A percentile compares a stretch with the other conserved stretches of the same genome.
phyloP scores from a whole-genome alignment of 2,888 invertebrate genomes.

The Drosophila mimica region DNA sequence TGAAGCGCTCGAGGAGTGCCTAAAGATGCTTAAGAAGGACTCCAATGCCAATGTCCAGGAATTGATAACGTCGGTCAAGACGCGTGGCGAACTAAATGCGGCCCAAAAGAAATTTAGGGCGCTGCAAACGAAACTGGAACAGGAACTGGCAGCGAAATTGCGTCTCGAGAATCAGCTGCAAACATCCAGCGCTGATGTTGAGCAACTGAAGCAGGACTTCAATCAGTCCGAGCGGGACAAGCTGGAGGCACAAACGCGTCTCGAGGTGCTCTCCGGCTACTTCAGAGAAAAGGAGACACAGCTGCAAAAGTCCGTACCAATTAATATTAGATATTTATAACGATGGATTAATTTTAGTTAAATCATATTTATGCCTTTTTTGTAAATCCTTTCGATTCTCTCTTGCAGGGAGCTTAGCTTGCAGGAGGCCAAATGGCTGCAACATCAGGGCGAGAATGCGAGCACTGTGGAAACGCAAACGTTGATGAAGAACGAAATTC shows the following conservation, averaged over 20 bases:
- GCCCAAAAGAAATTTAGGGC: conserved; percentile 86
- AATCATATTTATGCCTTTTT: not conserved
- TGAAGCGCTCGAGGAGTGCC: conserved; percentile 85
- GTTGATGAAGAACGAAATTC: conserved; percentile 91
- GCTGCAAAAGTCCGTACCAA: conserved; percentile 89
- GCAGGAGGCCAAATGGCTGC: conserved; percentile 91
- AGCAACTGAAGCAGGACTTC: conserved; percentile 87
- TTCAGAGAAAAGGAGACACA: conserved; percentile 96
- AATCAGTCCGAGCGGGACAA: conserved; percentile 89
- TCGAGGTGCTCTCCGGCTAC: conserved; percentile 94
- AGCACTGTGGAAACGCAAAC: conserved; percentile 92
- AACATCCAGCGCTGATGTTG: conserved; percentile 86
- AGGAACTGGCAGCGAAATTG: conserved; percentile 85
- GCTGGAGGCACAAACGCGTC: conserved; percentile 91
- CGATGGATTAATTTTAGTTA: no score
- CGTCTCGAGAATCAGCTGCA: conserved; percentile 85
- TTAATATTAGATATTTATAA: not conserved
- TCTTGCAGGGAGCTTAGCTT: conserved; percentile 89
- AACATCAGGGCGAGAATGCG: conserved; percentile 92
- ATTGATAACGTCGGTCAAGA: conserved; percentile 86
- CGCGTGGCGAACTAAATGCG: conserved; percentile 87
- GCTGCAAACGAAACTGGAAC: conserved; percentile 85
- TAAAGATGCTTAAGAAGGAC: conserved; percentile 85
- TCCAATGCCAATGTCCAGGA: conserved; percentile 85
- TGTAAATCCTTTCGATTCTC: conserved; percentile 40